These are phyloP conservation scores for Pardalotus punctatus DNA, from an alignment of 2,113 vertebrate genomes.

Conservation along the genomic window DNA sequence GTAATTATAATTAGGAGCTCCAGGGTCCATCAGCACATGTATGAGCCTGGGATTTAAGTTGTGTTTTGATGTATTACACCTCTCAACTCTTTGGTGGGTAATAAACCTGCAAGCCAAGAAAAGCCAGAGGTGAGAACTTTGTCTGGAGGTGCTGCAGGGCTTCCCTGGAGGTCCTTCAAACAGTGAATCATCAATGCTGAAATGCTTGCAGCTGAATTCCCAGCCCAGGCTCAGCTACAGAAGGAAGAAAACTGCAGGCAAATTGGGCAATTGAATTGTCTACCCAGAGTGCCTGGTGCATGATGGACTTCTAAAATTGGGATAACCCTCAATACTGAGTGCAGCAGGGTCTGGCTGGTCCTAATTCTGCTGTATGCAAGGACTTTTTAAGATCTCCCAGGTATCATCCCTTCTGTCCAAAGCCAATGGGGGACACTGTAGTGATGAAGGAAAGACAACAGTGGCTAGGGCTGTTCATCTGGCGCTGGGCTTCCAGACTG, in stretches of 20 bases:
- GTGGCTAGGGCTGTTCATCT: neutral
- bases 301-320: neutral
- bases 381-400: neutral
- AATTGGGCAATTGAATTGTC: neutral
- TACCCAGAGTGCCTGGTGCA: neutral
- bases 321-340: neutral
- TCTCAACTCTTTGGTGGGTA: neutral
- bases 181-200: conserved; percentile 56
- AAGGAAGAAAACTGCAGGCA: neutral
- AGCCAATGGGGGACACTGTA: neutral
- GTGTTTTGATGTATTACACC: conserved; percentile 25
- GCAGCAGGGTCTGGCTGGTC: neutral
- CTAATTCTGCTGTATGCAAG: neutral
- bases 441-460: neutral
- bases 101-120: conserved; percentile 56
- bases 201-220: conserved; percentile 30
- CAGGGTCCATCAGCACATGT: conserved; percentile 7
- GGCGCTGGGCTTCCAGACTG: neutral
- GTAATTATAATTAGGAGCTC: conserved; percentile 39
- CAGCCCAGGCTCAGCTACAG: neutral
- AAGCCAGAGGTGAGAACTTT: conserved; percentile 59
- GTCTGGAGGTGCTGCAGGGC: conserved; percentile 45
- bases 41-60: neutral
- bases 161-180: conserved; percentile 63
- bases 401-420: neutral